phyloP scores from a whole-genome alignment of 2,888 invertebrate genomes.

The Endomychus coccineus region DNA sequence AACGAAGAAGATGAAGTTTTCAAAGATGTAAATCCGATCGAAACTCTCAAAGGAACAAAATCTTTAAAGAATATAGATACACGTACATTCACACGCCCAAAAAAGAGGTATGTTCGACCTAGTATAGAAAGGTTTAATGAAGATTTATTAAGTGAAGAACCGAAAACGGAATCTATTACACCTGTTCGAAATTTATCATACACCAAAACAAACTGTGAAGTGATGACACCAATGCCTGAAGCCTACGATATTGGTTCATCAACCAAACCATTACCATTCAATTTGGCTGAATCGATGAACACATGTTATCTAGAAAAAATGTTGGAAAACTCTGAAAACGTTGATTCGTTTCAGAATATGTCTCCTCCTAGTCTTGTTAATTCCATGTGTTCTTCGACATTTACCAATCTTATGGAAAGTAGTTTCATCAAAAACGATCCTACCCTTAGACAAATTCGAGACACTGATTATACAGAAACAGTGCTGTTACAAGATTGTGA shows the following conservation, averaged over 20 bases:
- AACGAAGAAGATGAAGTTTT: too few species aligned
- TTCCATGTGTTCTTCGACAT: conserved; percentile 45
- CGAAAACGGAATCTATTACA: conserved; percentile 8
- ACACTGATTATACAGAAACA: conserved; percentile 37
- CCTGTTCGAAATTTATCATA: not conserved
- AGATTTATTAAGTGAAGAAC: conserved; percentile 26
- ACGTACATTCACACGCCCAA: conserved; percentile 62
- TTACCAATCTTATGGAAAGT: conserved; percentile 43
- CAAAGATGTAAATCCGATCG: too few species aligned
- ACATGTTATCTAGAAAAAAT: conserved; percentile 39
- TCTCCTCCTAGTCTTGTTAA: conserved; percentile 55
- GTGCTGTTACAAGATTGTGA: conserved; percentile 37
- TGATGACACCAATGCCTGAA: conserved; percentile 8
- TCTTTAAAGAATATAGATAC: conserved; percentile 54
- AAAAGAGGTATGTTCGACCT: conserved; percentile 52
- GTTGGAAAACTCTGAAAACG: conserved; percentile 40
- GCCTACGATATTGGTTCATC: not conserved
- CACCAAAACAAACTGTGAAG: conserved; percentile 3
- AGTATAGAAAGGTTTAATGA: conserved; percentile 50
- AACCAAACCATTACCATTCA: conserved; percentile 35
- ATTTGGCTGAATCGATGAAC: conserved; percentile 36
- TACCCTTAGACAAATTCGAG: conserved; percentile 38
- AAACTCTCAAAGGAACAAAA: conserved; percentile 10
- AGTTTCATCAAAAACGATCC: conserved; percentile 43
- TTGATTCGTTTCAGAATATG: conserved; percentile 48